phyloP scores from a whole-genome alignment of 2,888 invertebrate species.

The Phlogophora meticulosa region DNA sequence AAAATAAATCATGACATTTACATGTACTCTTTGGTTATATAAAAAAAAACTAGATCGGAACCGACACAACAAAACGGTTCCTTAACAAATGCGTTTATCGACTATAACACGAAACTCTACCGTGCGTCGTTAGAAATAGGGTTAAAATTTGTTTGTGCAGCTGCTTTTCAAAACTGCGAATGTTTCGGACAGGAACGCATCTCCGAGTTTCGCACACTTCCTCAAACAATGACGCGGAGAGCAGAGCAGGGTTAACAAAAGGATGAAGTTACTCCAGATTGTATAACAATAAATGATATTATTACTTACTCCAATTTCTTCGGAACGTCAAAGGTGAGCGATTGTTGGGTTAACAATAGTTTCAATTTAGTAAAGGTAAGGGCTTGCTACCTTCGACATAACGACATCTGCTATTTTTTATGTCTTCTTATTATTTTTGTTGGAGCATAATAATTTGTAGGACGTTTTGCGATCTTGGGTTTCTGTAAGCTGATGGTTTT shows the following conservation, averaged over 20 bases:
- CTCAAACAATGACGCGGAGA: conserved; percentile 76
- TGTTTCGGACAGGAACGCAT: conserved; percentile 55
- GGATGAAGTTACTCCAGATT: conserved; percentile 81
- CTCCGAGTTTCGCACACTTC: conserved; percentile 85
- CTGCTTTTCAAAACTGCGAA: conserved; percentile 26
- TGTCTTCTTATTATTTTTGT: conserved; percentile 59
- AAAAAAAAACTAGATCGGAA: conserved; percentile 85
- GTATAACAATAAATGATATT: conserved; percentile 86
- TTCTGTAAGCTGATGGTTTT: not conserved
- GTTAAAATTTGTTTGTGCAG: conserved; percentile 34
- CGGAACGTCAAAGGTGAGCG: conserved; percentile 71
- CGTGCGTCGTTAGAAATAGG: conserved; percentile 32
- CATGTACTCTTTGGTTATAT: conserved; percentile 70
- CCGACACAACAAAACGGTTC: conserved; percentile 63
- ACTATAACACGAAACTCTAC: conserved; percentile 44
- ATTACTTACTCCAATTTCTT: conserved; percentile 79
- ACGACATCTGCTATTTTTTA: conserved; percentile 77
- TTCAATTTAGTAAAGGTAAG: conserved; percentile 74
- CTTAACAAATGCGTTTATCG: conserved; percentile 62
- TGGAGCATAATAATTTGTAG: conserved; percentile 38
- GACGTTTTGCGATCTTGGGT: conserved; percentile 11
- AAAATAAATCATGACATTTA: conserved; percentile 88
- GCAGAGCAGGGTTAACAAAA: conserved; percentile 75
- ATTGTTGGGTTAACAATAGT: conserved; percentile 83
- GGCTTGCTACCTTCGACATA: conserved; percentile 73